These are phyloP conservation scores for Cryptotis parvus DNA, from an alignment of 2,113 vertebrate genomes.

Conservation along the genomic window DNA sequence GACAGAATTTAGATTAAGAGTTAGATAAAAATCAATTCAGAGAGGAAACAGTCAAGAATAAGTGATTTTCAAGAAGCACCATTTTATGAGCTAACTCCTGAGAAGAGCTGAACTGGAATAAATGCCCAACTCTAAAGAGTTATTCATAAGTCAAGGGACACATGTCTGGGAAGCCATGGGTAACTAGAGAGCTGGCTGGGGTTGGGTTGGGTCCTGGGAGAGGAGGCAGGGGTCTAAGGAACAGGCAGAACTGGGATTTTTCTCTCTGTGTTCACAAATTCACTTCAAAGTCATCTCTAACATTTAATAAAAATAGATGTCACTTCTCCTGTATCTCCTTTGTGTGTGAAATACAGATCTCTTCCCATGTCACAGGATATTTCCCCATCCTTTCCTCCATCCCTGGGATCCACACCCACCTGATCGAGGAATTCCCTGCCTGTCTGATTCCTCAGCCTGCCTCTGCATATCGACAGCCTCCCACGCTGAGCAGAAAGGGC, in stretches of 20 bases:
- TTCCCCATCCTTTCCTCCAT: background rate
- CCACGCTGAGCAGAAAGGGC: background rate
- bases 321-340: background rate
- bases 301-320: constrained; percentile 29
- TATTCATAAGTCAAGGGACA: background rate
- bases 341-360: background rate
- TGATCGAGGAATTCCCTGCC: background rate
- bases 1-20: constrained; percentile 37
- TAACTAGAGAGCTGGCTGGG: background rate
- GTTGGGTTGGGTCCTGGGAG: background rate
- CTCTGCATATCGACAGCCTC: background rate
- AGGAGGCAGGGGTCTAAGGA: constrained; percentile 13
- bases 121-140: background rate
- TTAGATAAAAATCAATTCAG: constrained; percentile 46
- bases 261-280: constrained; percentile 64
- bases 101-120: constrained; percentile 43
- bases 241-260: constrained; percentile 51
- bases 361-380: background rate
- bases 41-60: constrained; percentile 56
- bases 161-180: background rate
- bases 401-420: background rate
- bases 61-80: constrained; percentile 68
- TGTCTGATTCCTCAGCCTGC: background rate
- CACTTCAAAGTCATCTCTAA: constrained; percentile 43
- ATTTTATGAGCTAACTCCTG: constrained; percentile 39